Base-by-base conservation (phyloP, 2,797 vertebrate genomes). In the Triplophysa yarkandensis region DNA sequence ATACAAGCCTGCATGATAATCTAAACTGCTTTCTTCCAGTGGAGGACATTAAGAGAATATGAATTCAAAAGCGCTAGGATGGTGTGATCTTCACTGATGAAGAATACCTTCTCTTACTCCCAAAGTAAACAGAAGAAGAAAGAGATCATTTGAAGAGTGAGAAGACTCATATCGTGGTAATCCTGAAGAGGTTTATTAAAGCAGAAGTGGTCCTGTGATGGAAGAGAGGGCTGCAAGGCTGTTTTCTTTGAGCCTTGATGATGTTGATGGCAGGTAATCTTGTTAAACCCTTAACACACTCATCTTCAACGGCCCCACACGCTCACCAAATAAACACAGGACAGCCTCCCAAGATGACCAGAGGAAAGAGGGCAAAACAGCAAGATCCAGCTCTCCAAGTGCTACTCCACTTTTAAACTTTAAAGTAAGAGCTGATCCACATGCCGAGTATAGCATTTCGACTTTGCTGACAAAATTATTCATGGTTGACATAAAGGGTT, bases 221-320 rank as follows among this genome's bases (percentile, higher is more conserved):
- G 66, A 74, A 27, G n/a, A 74, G 67, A 73, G 76, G 60, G 48
- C 73, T 44, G 52, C 32, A 39, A 39, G 68, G 36, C 75, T 78
- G 75, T 82, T 82, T 78, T 84, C 74, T 80, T 74, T 77, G 70
- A 57, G 63, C 76, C 79, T 79, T 71, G 58, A 75, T 74, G 76
- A 84, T 80, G 75, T 71, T 80, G 73, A 84, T 77, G 78, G 80
- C 81, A 83, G 83, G 80, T 84, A 84, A 84, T 84, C 81, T 80
- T 19, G 30, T 68, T 82, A 84, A 83, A 81, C 67, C 81, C 71
- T 74, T 77, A 69, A 80, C 82, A 80, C 81, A 77, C 82, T 82
- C 70, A 82, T 80, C 76, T 71, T 79, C 63, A 80, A 71, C 63
- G 64, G 68, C 80, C 80, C 64, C 82, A 82, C 82, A 84, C 80